A percentile compares a stretch with the other conserved stretches of the same genome.
phyloP scores from a whole-genome alignment of 2,113 vertebrate species.

The Capreolus pygargus region DNA sequence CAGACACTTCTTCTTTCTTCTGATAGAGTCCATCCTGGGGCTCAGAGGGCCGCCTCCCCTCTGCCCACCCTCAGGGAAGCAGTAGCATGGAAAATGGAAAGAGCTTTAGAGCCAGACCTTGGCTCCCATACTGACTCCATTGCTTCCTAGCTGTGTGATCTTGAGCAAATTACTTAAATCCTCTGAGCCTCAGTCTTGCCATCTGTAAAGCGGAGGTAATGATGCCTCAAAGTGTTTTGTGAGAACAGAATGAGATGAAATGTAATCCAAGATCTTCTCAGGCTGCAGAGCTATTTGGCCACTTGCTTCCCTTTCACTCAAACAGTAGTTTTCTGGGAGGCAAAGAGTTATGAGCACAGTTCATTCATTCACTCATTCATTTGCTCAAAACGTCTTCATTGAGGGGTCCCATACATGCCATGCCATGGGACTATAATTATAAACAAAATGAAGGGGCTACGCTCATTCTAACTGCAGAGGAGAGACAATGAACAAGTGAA shows the following conservation, averaged over 20 bases:
- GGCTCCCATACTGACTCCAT: not conserved
- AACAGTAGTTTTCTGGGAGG: not conserved
- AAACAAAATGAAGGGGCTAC: not conserved
- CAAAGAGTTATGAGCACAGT: not conserved
- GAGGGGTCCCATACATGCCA: not conserved
- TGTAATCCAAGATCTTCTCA: not conserved
- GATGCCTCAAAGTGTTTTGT: not conserved
- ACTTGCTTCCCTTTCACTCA: not conserved
- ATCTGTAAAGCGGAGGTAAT: not conserved
- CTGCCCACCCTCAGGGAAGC: not conserved
- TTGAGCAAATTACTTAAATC: not conserved
- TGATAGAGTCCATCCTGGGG: fast-evolving
- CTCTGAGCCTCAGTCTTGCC: not conserved
- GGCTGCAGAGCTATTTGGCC: not conserved
- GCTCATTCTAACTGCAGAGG: not conserved
- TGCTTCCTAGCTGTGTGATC: not conserved
- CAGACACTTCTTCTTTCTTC: not conserved
- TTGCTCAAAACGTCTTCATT: not conserved
- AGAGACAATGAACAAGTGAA: not conserved
- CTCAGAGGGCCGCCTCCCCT: not conserved
- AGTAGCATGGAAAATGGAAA: not conserved
- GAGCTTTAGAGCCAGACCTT: not conserved
- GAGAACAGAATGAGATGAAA: not conserved
- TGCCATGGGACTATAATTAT: not conserved
- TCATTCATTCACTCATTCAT: not conserved